Evolutionary conservation across 2,888 invertebrate species (phyloP), one percentile per base, ranked within the genome.

Genomic region (Tenthredo scrophulariae): DNA sequence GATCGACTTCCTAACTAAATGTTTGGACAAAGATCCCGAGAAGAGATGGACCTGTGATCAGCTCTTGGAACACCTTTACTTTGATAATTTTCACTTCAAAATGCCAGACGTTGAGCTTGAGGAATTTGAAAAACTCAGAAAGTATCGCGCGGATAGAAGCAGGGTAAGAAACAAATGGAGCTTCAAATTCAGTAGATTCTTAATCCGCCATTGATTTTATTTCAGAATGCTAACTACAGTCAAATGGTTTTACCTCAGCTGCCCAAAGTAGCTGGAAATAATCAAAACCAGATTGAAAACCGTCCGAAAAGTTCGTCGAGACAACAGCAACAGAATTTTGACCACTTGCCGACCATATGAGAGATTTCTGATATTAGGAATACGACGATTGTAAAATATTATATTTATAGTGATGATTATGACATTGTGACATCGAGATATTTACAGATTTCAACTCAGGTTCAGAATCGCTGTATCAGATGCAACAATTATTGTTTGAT

Each of bases 11-110:
- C 93, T 95, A 7, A 94, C 98, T 97, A 98, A 97, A 96, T 99
- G 99, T 93, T 94, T 99, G 88, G 98, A 98, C 93, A 98, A 98
- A 94, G 98, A 99, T 93, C 99, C 99, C 0, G 95, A 96, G 87
- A 96, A 97, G 92, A 95, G 99, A 90, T 97, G 97, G 97, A 97
- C 97, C 1, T 99, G 99, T 93, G 97, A 98, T 88, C 97, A 98
- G 92, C 94, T 99, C 72, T 94, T 98, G 84, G 96, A 96, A 87
- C 99, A 99, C 93, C 95, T 96, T 9, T 99, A 99, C 94, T 99
- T 99, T 94, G 97, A 97, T 90, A 97, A 97, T 92, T 98, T 97
- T 91, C 95, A 96, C 87, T 97, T 97, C 94, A 97, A 97, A 91
- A 95, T 97, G 86, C 97, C 97, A 9, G 97, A 97, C 43, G 94